Percentiles rank a stretch among this genome's conserved stretches.
These are phyloP conservation scores for Sarcophaga peregrina DNA, from an alignment of 1,140 invertebrate species.

Conservation along the genomic window DNA sequence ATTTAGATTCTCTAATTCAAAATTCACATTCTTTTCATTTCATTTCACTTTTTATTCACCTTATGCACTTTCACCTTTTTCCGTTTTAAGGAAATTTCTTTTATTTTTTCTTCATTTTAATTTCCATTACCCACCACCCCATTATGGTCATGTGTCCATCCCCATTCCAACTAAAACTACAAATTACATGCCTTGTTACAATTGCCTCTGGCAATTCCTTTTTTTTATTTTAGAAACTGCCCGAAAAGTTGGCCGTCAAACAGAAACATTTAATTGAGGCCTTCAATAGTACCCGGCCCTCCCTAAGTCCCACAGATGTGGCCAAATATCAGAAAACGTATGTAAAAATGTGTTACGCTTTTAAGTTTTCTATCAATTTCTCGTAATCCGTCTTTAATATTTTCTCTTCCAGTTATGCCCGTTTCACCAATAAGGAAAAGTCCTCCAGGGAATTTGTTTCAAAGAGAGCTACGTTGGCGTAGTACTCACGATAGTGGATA, in stretches of 20 bases:
- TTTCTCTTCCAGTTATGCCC: conserved; percentile 53
- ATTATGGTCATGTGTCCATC: too few species aligned
- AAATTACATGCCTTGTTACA: neutral
- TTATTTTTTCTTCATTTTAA: too few species aligned
- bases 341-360: conserved; percentile 37
- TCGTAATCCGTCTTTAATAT: too few species aligned
- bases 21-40: too few species aligned
- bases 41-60: too few species aligned
- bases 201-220: neutral
- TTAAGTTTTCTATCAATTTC: too few species aligned
- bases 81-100: too few species aligned
- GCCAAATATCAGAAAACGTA: conserved; percentile 63
- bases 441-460: conserved; percentile 60
- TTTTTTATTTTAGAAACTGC: conserved; percentile 54
- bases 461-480: conserved; percentile 61
- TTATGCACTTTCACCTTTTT: too few species aligned
- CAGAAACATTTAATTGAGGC: conserved; percentile 62
- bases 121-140: too few species aligned
- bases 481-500: conserved; percentile 27
- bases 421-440: conserved; percentile 64
- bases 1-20: too few species aligned
- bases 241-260: conserved; percentile 60
- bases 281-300: conserved; percentile 58
- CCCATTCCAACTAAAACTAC: too few species aligned
- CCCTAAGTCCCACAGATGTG: conserved; percentile 57